phyloP scores from a whole-genome alignment of 1,140 invertebrate genomes.

The Wiebesia pumilae region DNA sequence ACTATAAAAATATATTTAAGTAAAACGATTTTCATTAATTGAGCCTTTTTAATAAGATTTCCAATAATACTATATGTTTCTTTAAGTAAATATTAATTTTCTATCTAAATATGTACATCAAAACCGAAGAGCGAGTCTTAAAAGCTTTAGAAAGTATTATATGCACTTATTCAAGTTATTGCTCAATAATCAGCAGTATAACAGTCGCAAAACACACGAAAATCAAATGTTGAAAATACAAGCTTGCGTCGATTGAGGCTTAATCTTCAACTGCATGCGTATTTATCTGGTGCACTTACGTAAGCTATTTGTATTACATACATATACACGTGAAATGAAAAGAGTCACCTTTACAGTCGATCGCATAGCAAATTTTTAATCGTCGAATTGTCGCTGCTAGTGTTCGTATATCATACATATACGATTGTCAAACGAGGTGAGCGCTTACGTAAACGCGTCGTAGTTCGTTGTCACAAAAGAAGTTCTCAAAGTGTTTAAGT shows the following conservation, averaged over 20 bases:
- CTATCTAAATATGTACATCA: too few species aligned
- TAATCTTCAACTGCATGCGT: slow-evolving; percentile 66
- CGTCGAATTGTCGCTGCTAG: slow-evolving; percentile 69
- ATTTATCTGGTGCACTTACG: slow-evolving; percentile 71
- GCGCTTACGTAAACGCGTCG: slow-evolving; percentile 28
- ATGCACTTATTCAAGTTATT: not conserved
- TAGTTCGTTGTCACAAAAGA: not conserved
- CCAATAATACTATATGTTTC: too few species aligned
- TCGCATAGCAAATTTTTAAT: slow-evolving; percentile 75
- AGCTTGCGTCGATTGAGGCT: slow-evolving; percentile 52
- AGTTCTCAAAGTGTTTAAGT: not conserved
- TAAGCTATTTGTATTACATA: slow-evolving; percentile 73
- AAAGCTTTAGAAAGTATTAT: not conserved
- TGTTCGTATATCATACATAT: not conserved
- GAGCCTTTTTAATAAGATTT: too few species aligned
- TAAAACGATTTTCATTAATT: too few species aligned
- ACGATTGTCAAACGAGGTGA: slow-evolving; percentile 47
- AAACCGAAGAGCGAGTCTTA: too few species aligned
- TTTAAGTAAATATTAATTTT: too few species aligned
- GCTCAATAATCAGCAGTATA: not conserved
- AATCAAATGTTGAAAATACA: slow-evolving; percentile 24
- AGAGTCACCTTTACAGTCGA: slow-evolving; percentile 72
- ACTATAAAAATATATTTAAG: too few species aligned
- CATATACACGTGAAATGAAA: slow-evolving; percentile 27
- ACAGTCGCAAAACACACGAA: not conserved